phyloP scores from a whole-genome alignment of 2,888 invertebrate genomes.

The Melieria crassipennis region DNA sequence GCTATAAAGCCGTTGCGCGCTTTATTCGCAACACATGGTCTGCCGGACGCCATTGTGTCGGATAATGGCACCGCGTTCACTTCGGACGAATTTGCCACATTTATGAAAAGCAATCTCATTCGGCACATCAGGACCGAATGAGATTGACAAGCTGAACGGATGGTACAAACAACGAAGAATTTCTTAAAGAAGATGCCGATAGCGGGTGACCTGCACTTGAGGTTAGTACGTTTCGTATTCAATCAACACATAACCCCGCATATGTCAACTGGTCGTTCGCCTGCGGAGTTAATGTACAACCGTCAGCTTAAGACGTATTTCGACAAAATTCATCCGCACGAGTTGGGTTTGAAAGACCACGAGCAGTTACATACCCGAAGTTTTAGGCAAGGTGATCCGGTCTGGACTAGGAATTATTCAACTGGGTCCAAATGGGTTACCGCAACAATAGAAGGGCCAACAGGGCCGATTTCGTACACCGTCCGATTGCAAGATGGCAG shows the following conservation, averaged over 20 bases:
- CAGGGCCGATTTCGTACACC: too few relatives aligned
- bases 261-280: constrained; percentile 24
- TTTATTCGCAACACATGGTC: constrained; percentile 30
- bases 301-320: constrained; percentile 29
- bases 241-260: constrained; percentile 33
- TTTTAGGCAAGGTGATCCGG: too few relatives aligned
- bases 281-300: constrained; percentile 23
- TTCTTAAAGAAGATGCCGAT: constrained; percentile 27
- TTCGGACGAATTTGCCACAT: constrained; percentile 34
- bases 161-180: constrained; percentile 30
- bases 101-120: constrained; percentile 19
- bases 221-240: constrained; percentile 25
- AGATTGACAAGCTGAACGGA: constrained; percentile 27
- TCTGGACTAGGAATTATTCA: too few relatives aligned
- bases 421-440: too few relatives aligned
- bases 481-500: too few relatives aligned
- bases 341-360: neutral
- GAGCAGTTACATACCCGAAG: too few relatives aligned
- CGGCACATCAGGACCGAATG: constrained; percentile 26
- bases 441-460: too few relatives aligned
- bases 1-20: constrained; percentile 3
- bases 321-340: constrained; percentile 31
- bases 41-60: constrained; percentile 34
- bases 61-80: constrained; percentile 38
- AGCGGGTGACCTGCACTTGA: constrained; percentile 14